Percentiles rank a stretch among this genome's conserved stretches.
phyloP scores from a whole-genome alignment of 2,888 invertebrate species.

The Limnephilus auricula region DNA sequence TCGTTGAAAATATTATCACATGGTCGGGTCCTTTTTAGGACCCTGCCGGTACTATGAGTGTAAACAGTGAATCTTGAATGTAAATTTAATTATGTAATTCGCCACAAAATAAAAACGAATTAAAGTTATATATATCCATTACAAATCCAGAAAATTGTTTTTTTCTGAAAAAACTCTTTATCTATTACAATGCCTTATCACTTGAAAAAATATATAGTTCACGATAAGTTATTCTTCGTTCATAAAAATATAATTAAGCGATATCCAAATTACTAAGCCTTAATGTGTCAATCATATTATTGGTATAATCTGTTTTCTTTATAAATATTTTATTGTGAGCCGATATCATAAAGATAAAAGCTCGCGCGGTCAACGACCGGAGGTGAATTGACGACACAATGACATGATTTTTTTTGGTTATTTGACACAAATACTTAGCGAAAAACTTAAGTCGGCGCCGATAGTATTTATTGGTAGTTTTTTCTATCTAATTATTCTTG shows the following conservation, averaged over 20 bases:
- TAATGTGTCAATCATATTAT: slow-evolving; percentile 2
- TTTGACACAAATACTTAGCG: not conserved
- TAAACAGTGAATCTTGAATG: too few relatives aligned
- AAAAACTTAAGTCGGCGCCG: not conserved
- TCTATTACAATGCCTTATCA: not conserved
- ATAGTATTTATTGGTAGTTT: not conserved
- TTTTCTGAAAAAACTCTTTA: not conserved
- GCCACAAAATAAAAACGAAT: not conserved
- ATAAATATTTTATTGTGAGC: not conserved
- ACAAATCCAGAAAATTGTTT: not conserved
- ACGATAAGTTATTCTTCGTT: not conserved
- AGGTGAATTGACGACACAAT: slow-evolving; percentile 43
- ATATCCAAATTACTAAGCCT: not conserved
- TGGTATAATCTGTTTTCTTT: not conserved
- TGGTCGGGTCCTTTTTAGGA: too few relatives aligned
- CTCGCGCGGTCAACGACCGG: slow-evolving; percentile 38
- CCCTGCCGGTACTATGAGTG: too few relatives aligned
- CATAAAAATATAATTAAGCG: not conserved
- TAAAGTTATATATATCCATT: not conserved
- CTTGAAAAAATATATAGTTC: not conserved
- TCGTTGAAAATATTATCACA: too few relatives aligned
- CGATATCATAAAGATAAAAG: slow-evolving; percentile 33
- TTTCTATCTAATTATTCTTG: not conserved
- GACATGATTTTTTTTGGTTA: slow-evolving; percentile 33
- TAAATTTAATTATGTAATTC: too few relatives aligned